Evolutionary conservation across 2,888 invertebrate species (phyloP).

Genomic region (Chirona hameri): DNA sequence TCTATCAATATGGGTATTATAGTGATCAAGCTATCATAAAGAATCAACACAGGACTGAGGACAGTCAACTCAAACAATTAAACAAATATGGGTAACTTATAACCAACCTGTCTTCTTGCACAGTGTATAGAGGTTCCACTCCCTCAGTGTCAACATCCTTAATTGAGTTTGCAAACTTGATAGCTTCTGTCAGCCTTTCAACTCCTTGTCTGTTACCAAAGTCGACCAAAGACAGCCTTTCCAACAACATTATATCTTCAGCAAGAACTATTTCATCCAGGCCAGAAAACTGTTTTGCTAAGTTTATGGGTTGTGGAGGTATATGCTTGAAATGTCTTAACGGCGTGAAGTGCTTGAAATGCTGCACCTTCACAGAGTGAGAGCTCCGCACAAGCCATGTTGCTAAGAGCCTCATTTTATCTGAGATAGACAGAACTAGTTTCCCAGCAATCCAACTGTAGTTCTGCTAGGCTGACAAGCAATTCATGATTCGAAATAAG

Average conservation of each 20-base stretch:
- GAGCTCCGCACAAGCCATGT: too few relatives aligned
- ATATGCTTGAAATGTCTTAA: not conserved
- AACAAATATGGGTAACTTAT: too few relatives aligned
- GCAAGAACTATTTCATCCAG: not conserved
- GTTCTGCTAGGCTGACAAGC: too few relatives aligned
- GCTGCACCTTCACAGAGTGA: too few relatives aligned
- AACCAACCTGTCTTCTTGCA: not conserved
- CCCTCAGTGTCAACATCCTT: not conserved
- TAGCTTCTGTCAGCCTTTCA: not conserved
- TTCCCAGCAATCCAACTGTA: too few relatives aligned
- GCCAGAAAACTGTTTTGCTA: not conserved
- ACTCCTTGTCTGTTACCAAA: constrained; percentile 26
- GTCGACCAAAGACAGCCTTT: not conserved
- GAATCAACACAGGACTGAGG: too few relatives aligned
- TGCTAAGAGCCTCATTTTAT: too few relatives aligned
- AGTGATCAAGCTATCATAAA: too few relatives aligned
- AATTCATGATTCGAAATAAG: too few relatives aligned
- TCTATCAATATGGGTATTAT: too few relatives aligned
- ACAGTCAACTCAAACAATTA: too few relatives aligned
- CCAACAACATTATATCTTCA: not conserved
- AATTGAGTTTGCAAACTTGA: not conserved
- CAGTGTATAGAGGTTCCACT: not conserved
- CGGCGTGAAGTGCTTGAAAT: not conserved
- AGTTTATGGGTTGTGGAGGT: not conserved
- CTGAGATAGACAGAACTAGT: too few relatives aligned